phyloP scores from a whole-genome alignment of 2,797 vertebrate species.

The Hyperoplus immaculatus region DNA sequence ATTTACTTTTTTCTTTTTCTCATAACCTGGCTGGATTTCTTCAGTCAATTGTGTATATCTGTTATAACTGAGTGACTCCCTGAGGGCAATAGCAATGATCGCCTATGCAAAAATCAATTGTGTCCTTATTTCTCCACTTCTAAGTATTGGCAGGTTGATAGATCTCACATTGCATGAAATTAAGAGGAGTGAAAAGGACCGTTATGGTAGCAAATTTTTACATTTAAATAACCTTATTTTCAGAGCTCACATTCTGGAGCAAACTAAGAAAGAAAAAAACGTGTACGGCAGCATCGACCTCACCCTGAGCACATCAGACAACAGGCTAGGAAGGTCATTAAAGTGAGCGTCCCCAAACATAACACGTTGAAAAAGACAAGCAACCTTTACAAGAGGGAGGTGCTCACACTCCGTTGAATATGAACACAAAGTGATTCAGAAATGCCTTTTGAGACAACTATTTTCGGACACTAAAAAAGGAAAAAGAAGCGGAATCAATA shows the following conservation, averaged over 20 bases:
- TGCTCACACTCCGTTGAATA: slow-evolving; percentile 53
- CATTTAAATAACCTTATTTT: slow-evolving; percentile 62
- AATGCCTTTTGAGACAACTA: slow-evolving; percentile 48
- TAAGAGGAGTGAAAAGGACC: slow-evolving; percentile 62
- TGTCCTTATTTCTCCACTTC: slow-evolving; percentile 76
- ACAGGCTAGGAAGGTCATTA: slow-evolving; percentile 46
- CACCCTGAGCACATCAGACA: slow-evolving; percentile 53
- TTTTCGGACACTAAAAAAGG: slow-evolving; percentile 10
- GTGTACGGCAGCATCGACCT: slow-evolving; percentile 27
- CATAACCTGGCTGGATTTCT: slow-evolving; percentile 50
- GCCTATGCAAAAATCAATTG: slow-evolving; percentile 75
- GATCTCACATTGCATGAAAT: slow-evolving; percentile 72
- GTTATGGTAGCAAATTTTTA: slow-evolving; percentile 29
- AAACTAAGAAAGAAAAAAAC: slow-evolving; percentile 31
- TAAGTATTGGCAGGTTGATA: slow-evolving; percentile 79
- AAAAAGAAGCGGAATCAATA: slow-evolving; percentile 55
- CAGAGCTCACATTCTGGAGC: slow-evolving; percentile 9
- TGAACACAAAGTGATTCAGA: slow-evolving; percentile 44
- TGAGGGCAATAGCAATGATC: slow-evolving; percentile 77
- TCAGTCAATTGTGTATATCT: slow-evolving; percentile 44
- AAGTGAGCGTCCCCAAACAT: slow-evolving; percentile 37
- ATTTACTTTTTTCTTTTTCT: slow-evolving; percentile 43
- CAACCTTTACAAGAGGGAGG: slow-evolving; percentile 64
- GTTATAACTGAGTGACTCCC: slow-evolving; percentile 42
- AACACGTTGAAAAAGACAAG: slow-evolving; percentile 51